phyloP scores from a whole-genome alignment of 2,113 vertebrate species.

The Leptocoma aspasia region DNA sequence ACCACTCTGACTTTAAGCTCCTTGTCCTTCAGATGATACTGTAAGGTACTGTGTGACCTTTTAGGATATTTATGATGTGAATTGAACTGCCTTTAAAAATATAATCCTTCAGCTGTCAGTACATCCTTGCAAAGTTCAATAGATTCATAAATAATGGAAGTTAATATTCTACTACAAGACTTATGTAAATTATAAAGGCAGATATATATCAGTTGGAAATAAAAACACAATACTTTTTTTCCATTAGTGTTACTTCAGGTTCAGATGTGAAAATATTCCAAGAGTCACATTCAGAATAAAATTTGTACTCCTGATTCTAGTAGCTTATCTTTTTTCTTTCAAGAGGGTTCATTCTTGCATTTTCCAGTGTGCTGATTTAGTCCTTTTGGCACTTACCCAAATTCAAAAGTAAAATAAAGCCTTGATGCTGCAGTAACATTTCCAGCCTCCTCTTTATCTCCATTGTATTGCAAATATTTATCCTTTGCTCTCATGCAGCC shows the following conservation, averaged over 20 bases:
- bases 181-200: conserved; percentile 68
- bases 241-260: conserved; percentile 22
- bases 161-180: conserved; percentile 68
- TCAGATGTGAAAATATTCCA: conserved; percentile 29
- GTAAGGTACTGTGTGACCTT: conserved; percentile 67
- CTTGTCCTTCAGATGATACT: conserved; percentile 42
- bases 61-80: conserved; percentile 72
- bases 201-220: conserved; percentile 40
- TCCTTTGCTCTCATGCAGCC: conserved; percentile 56
- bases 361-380: conserved; percentile 31
- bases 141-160: conserved; percentile 77
- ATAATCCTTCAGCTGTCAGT: conserved; percentile 65
- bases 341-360: conserved; percentile 22
- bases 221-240: conserved; percentile 59
- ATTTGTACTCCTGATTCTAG: not conserved
- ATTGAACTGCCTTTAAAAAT: conserved; percentile 70
- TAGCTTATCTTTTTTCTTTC: conserved; percentile 9
- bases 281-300: not conserved
- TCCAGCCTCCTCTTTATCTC: conserved; percentile 47
- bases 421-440: conserved; percentile 44
- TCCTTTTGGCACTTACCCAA: conserved; percentile 31
- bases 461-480: conserved; percentile 67
- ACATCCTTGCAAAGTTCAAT: conserved; percentile 76
- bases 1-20: conserved; percentile 27
- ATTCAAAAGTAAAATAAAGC: conserved; percentile 49